These are phyloP conservation scores for Clarias gariepinus DNA, from an alignment of 2,113 vertebrate species.

Conservation along the genomic window DNA sequence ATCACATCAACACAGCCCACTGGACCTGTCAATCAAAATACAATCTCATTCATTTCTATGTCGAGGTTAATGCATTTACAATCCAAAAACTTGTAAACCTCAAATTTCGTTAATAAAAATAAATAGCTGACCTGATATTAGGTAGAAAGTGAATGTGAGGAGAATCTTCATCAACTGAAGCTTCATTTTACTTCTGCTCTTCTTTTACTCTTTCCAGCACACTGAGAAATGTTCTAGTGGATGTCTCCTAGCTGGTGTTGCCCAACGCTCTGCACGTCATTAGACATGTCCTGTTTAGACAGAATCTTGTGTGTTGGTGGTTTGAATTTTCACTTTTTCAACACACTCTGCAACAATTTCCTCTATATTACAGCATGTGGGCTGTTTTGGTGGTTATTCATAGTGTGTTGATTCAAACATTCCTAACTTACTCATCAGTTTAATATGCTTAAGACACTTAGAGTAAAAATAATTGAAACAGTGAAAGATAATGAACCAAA, in stretches of 20 bases:
- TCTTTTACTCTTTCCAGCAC: neutral
- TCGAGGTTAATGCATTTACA: neutral
- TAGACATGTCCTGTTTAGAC: neutral
- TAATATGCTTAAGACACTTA: too few species aligned
- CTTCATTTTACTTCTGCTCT: neutral
- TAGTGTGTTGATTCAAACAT: neutral
- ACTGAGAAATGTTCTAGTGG: neutral
- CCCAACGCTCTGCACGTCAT: too few species aligned
- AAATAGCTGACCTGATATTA: conserved; percentile 33
- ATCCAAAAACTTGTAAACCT: too few species aligned
- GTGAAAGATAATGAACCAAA: too few species aligned
- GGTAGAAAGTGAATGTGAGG: conserved; percentile 17
- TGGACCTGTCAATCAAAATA: neutral
- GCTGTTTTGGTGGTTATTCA: neutral
- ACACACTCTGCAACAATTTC: neutral
- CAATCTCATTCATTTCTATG: neutral
- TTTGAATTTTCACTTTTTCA: neutral
- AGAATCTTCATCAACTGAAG: conserved; percentile 3
- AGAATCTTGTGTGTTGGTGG: neutral
- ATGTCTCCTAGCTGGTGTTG: neutral
- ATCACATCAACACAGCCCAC: neutral
- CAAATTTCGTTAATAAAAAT: neutral
- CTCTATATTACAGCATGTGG: neutral
- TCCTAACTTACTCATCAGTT: neutral
- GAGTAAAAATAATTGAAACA: too few species aligned